Evolutionary conservation across 2,888 invertebrate genomes (phyloP).

Genomic region (Argynnis bischoffii): DNA sequence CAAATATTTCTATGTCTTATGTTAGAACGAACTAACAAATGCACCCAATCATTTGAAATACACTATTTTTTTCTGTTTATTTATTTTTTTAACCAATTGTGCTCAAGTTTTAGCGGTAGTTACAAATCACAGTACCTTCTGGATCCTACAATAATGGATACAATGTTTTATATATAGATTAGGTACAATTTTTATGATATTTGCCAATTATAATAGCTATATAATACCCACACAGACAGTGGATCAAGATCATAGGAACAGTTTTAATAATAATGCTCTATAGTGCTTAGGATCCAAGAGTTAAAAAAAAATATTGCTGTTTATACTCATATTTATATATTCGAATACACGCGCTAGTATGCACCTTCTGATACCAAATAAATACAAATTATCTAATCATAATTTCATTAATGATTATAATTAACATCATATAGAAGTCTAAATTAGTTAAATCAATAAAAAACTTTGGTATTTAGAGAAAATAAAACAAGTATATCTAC

Average conservation of each 20-base stretch:
- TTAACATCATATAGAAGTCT: constrained; percentile 24
- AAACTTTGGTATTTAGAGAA: constrained; percentile 33
- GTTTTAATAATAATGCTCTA: constrained; percentile 28
- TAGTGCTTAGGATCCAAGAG: constrained; percentile 34
- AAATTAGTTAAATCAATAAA: constrained; percentile 31
- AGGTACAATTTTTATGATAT: constrained; percentile 48
- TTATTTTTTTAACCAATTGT: constrained; percentile 53
- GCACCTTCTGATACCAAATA: constrained; percentile 18
- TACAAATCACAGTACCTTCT: constrained; percentile 75
- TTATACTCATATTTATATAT: constrained; percentile 26
- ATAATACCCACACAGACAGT: constrained; percentile 34
- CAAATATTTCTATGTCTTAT: constrained; percentile 70
- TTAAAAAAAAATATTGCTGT: constrained; percentile 34
- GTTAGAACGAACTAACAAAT: constrained; percentile 68
- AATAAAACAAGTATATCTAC: constrained; percentile 21
- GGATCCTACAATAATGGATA: constrained; percentile 66
- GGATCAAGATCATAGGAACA: constrained; percentile 39
- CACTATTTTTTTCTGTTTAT: constrained; percentile 43
- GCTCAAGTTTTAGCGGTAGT: constrained; percentile 64
- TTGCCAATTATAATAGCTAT: constrained; percentile 45
- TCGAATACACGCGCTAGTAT: constrained; percentile 33
- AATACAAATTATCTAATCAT: constrained; percentile 23
- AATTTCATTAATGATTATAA: constrained; percentile 22
- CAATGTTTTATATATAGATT: constrained; percentile 51
- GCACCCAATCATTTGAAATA: constrained; percentile 63